Percentiles rank a stretch among this genome's conserved stretches.
These are phyloP conservation scores for Chondrosia reniformis DNA, from an alignment of 37 sponge, comb jelly and placozoan genomes.

Conservation along the genomic window DNA sequence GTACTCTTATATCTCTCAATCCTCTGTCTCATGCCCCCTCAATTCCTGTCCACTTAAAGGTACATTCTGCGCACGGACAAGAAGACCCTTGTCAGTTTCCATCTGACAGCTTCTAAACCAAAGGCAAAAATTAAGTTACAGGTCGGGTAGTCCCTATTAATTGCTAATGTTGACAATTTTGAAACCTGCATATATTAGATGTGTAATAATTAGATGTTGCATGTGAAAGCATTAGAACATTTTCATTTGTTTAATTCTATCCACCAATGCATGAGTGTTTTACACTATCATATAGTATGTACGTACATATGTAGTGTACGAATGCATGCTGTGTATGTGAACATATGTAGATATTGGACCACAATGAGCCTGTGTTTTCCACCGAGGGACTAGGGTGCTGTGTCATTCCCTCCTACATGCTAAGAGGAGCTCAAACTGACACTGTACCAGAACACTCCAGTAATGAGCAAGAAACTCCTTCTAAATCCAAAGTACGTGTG, in stretches of 20 bases:
- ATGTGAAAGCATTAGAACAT: too few relatives aligned
- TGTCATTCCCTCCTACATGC: constrained; percentile 63
- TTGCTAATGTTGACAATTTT: too few relatives aligned
- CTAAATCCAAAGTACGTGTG: constrained; percentile 14
- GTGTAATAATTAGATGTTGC: too few relatives aligned
- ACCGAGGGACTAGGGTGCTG: constrained; percentile 65
- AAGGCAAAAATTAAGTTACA: constrained; percentile 73
- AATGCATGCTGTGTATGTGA: too few relatives aligned
- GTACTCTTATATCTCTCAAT: background rate
- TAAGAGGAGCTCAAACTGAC: constrained; percentile 29
- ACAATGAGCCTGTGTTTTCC: constrained; percentile 29
- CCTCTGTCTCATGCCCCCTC: background rate
- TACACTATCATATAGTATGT: too few relatives aligned
- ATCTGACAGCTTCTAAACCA: constrained; percentile 75
- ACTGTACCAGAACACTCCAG: background rate
- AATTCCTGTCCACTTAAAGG: background rate
- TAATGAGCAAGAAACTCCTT: background rate
- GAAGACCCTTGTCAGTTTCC: constrained; percentile 64
- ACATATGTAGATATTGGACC: constrained; percentile 79
- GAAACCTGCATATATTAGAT: too few relatives aligned
- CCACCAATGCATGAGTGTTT: too few relatives aligned
- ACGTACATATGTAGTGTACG: too few relatives aligned
- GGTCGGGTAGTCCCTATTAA: constrained; percentile 38
- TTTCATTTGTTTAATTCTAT: too few relatives aligned
- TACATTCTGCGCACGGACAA: constrained; percentile 26